Conservation (phyloP, 2,888 invertebrate genomes). For the Morinoia aosen region DNA sequence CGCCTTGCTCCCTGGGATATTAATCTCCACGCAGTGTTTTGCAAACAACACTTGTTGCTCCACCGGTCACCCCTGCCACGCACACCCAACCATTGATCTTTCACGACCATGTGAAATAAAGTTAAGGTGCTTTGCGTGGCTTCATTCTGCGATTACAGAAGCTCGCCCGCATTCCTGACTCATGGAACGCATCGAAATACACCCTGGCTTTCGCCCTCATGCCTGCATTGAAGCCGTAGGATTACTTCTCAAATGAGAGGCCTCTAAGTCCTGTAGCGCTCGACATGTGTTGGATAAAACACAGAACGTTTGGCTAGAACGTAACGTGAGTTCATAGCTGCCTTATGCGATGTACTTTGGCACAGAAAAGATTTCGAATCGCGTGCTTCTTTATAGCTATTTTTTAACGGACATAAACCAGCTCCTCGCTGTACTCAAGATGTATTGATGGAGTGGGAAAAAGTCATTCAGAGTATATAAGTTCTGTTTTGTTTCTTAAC, state of each 20-base stretch:
- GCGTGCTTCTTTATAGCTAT: not conserved
- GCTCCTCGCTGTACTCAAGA: not conserved
- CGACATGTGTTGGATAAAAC: not conserved
- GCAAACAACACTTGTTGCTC: constrained; percentile 35
- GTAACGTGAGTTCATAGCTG: not conserved
- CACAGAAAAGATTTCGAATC: not conserved
- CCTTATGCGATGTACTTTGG: too few relatives aligned
- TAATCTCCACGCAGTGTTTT: constrained; percentile 37
- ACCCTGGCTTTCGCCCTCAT: not conserved
- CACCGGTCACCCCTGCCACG: not conserved
- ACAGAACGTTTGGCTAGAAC: not conserved
- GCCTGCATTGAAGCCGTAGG: too few relatives aligned
- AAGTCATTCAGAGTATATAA: not conserved
- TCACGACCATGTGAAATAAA: not conserved
- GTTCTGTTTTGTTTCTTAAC: too few relatives aligned
- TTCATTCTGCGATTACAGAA: not conserved
- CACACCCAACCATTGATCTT: not conserved
- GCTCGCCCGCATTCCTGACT: not conserved
- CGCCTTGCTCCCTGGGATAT: constrained; percentile 19
- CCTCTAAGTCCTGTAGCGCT: too few relatives aligned
- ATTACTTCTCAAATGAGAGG: too few relatives aligned
- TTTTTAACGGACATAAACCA: not conserved
- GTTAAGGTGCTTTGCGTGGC: not conserved
- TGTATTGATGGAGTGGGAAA: not conserved
- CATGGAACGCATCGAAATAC: not conserved